phyloP scores from a whole-genome alignment of 2,797 vertebrate genomes.

The Thamnophis elegans region DNA sequence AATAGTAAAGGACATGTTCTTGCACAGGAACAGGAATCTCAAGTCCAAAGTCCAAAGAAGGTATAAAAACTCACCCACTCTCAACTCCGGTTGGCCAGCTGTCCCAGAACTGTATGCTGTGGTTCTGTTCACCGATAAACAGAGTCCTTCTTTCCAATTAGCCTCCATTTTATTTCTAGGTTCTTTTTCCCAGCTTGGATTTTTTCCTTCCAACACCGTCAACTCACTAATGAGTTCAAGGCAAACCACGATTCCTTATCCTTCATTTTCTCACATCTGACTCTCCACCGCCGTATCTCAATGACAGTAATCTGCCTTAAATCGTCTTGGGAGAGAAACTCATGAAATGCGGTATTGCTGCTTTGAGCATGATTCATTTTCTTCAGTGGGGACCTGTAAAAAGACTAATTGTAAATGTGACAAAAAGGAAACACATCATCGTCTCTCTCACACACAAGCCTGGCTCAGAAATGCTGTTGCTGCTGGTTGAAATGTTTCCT shows the following conservation, averaged over 20 bases:
- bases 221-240: too few species aligned
- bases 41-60: too few species aligned
- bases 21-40: too few species aligned
- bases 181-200: too few species aligned
- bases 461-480: neutral
- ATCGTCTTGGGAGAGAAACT: neutral
- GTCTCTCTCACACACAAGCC: neutral
- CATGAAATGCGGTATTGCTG: neutral
- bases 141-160: too few species aligned
- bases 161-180: too few species aligned
- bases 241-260: neutral
- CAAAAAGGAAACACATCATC: neutral
- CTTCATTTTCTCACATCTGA: neutral
- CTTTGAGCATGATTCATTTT: neutral
- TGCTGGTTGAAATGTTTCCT: neutral
- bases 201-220: too few species aligned
- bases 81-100: too few species aligned
- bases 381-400: neutral
- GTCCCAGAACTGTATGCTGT: too few species aligned
- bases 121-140: too few species aligned
- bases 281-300: neutral
- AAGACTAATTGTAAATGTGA: neutral
- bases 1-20: too few species aligned
- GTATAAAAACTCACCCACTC: too few species aligned
- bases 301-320: neutral